Conservation (phyloP, 2,888 invertebrate species). For the Diloba caeruleocephala region DNA sequence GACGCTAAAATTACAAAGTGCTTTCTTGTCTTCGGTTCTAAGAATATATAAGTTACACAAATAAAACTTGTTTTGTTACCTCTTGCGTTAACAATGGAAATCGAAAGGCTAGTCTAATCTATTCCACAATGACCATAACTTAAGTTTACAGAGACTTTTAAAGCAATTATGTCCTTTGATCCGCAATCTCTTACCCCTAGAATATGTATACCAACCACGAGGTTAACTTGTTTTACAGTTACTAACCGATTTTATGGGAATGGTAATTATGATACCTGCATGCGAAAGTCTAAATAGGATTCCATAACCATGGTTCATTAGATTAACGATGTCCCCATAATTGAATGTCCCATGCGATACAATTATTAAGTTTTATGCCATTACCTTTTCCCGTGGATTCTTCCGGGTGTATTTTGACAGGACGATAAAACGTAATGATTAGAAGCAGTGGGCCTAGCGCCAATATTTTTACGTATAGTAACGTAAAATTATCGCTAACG, state of each 20-base stretch:
- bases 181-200: not conserved
- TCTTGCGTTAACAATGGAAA: too few relatives aligned
- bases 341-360: slow-evolving; percentile 82
- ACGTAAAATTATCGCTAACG: too few relatives aligned
- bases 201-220: not conserved
- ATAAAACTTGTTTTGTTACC: too few relatives aligned
- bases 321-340: slow-evolving; percentile 83
- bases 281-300: slow-evolving; percentile 72
- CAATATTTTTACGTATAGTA: too few relatives aligned
- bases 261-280: slow-evolving; percentile 67
- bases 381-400: slow-evolving; percentile 21
- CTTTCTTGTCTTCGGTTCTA: too few relatives aligned
- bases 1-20: too few relatives aligned
- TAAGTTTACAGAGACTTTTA: too few relatives aligned
- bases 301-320: slow-evolving; percentile 77
- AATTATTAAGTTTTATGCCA: slow-evolving; percentile 69
- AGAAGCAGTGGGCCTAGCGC: too few relatives aligned
- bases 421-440: too few relatives aligned
- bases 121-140: too few relatives aligned
- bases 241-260: slow-evolving; percentile 10
- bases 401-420: not conserved
- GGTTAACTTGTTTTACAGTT: slow-evolving; percentile 4
- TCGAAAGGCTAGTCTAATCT: too few relatives aligned
- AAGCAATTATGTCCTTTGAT: not conserved
- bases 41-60: too few relatives aligned